phyloP scores from a whole-genome alignment of 2,888 invertebrate species.

The Eurytoma californica region DNA sequence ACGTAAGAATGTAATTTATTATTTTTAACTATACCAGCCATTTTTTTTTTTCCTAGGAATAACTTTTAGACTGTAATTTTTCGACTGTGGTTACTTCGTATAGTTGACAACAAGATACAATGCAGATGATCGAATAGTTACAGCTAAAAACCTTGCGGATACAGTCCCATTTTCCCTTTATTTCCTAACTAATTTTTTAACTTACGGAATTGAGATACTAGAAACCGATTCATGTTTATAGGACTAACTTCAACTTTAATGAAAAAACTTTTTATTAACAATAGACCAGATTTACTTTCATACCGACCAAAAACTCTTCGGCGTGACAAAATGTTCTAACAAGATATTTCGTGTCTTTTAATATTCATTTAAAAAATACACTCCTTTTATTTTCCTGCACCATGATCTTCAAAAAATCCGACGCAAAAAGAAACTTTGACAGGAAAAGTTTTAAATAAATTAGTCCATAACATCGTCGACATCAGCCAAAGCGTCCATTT shows the following conservation, averaged over 20 bases:
- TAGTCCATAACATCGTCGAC: conserved; percentile 31
- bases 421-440: conserved; percentile 25
- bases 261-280: conserved; percentile 24
- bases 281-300: conserved; percentile 37
- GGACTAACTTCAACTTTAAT: conserved; percentile 15
- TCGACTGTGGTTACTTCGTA: conserved; percentile 25
- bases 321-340: conserved; percentile 26
- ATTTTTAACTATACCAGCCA: conserved; percentile 38
- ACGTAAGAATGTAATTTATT: conserved; percentile 35
- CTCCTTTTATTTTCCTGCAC: conserved; percentile 1
- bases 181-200: conserved; percentile 42
- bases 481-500: conserved; percentile 32
- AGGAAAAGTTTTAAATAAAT: conserved; percentile 42
- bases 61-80: conserved; percentile 46
- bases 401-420: conserved; percentile 25
- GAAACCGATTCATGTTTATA: conserved; percentile 33
- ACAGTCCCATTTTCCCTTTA: conserved; percentile 49
- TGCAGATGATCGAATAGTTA: conserved; percentile 37
- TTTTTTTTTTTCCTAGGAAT: conserved; percentile 44
- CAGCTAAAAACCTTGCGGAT: conserved; percentile 43
- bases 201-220: conserved; percentile 43
- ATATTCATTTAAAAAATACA: conserved; percentile 44
- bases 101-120: conserved; percentile 50
- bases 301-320: conserved; percentile 13
- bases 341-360: conserved; percentile 10